phyloP scores from a whole-genome alignment of 2,797 vertebrate genomes.

The Cottoperca gobio region DNA sequence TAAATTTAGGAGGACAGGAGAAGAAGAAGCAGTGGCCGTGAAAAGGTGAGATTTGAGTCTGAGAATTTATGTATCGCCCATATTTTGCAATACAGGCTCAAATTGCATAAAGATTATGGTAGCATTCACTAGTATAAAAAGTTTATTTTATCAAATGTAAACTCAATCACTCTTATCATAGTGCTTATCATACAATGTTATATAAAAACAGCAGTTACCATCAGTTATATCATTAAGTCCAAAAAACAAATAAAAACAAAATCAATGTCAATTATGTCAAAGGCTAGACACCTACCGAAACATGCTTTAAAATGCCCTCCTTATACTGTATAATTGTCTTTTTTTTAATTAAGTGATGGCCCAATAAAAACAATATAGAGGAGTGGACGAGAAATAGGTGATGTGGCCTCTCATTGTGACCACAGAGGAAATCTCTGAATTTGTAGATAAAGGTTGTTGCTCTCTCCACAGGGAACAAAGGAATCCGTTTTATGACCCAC shows the following conservation, averaged over 20 bases:
- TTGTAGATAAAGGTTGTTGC: constrained; percentile 74
- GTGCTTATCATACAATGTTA: neutral
- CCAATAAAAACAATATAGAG: constrained; percentile 56
- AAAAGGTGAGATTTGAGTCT: constrained; percentile 43
- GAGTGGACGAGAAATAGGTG: constrained; percentile 55
- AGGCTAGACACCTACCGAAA: neutral
- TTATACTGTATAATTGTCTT: constrained; percentile 18
- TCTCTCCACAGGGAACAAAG: constrained; percentile 64
- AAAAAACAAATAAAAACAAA: constrained; percentile 10
- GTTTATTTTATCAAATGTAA: too few relatives aligned
- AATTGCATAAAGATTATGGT: neutral
- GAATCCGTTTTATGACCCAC: constrained; percentile 77
- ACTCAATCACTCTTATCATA: neutral
- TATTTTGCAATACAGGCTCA: constrained; percentile 11
- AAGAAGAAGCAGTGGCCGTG: constrained; percentile 26
- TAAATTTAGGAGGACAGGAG: constrained; percentile 68
- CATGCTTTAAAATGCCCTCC: constrained; percentile 10
- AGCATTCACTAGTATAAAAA: neutral
- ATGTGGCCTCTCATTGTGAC: constrained; percentile 67
- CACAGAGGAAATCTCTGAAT: constrained; percentile 77
- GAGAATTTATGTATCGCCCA: constrained; percentile 21
- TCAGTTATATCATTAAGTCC: neutral
- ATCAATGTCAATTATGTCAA: neutral
- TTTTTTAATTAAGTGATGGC: constrained; percentile 52
- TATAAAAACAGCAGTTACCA: neutral